Evolutionary conservation across 2,888 invertebrate genomes (phyloP).

Genomic region (Cartodere bifasciata): DNA sequence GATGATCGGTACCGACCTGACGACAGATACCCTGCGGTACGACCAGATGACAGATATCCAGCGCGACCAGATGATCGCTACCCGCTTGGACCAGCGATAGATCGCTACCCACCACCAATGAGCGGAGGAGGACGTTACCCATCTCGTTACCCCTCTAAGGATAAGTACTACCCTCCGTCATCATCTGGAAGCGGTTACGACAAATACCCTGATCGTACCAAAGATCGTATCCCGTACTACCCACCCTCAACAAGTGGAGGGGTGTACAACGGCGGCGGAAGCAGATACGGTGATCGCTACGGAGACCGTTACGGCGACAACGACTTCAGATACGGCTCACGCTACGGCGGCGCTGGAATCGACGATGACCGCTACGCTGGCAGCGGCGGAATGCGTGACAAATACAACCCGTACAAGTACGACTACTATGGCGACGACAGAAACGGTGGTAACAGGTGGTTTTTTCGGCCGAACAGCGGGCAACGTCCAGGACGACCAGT

Average conservation of each 20-base stretch:
- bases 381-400: constrained; percentile 20
- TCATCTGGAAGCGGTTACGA: constrained; percentile 13
- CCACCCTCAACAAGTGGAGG: constrained; percentile 18
- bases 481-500: constrained; percentile 22
- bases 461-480: constrained; percentile 27
- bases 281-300: constrained; percentile 20
- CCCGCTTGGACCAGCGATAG: constrained; percentile 25
- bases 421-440: constrained; percentile 29
- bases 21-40: constrained; percentile 1
- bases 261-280: constrained; percentile 21
- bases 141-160: constrained; percentile 15
- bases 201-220: too few relatives aligned
- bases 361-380: constrained; percentile 22
- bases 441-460: constrained; percentile 29
- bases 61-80: constrained; percentile 13
- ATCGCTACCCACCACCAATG: constrained; percentile 31
- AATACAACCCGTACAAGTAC: constrained; percentile 16
- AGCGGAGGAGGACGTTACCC: constrained; percentile 25
- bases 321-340: constrained; percentile 28
- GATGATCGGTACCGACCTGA: constrained; percentile 10
- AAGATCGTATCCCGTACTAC: constrained; percentile 17
- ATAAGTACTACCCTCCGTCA: constrained; percentile 18
- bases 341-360: too few relatives aligned
- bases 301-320: constrained; percentile 8
- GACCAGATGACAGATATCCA: constrained; percentile 5